phyloP scores from a whole-genome alignment of 2,113 vertebrate species.

The Aspiorhynchus laticeps region DNA sequence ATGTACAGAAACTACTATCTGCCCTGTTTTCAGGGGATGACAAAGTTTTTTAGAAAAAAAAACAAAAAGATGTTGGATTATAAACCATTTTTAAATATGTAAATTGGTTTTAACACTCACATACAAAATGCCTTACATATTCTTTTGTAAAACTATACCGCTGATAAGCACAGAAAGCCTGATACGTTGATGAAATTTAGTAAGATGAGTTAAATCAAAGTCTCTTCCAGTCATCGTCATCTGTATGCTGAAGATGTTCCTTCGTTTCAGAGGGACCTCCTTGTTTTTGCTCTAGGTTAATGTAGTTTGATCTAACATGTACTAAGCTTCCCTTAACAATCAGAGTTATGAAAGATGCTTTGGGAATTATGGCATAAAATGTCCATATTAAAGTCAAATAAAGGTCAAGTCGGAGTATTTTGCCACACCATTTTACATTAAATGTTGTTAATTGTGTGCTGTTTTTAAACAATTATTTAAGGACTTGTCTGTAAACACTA shows the following conservation, averaged over 20 bases:
- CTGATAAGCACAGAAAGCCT: slow-evolving; percentile 72
- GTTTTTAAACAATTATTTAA: slow-evolving; percentile 17
- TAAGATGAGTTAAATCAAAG: not conserved
- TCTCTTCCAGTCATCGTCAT: slow-evolving; percentile 22
- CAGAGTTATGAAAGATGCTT: not conserved
- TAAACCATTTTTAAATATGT: slow-evolving; percentile 62
- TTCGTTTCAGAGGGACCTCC: slow-evolving; percentile 33
- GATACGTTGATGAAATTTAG: slow-evolving; percentile 45
- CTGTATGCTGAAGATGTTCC: not conserved
- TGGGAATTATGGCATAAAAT: slow-evolving; percentile 11
- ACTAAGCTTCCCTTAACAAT: slow-evolving; percentile 13
- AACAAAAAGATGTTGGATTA: slow-evolving; percentile 51
- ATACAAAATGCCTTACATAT: slow-evolving; percentile 69
- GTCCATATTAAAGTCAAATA: slow-evolving; percentile 1
- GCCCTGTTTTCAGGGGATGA: slow-evolving; percentile 75
- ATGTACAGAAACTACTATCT: slow-evolving; percentile 75
- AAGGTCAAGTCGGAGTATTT: slow-evolving; percentile 19
- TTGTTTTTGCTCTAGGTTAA: slow-evolving; percentile 4
- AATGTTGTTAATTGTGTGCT: slow-evolving; percentile 10
- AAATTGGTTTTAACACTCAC: slow-evolving; percentile 71
- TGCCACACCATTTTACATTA: not conserved
- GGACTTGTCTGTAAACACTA: slow-evolving; percentile 12
- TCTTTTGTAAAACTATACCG: slow-evolving; percentile 65
- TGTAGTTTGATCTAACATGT: not conserved
- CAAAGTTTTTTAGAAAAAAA: slow-evolving; percentile 72